Conservation (phyloP, 2,888 invertebrate species). For the Apeira syringaria region DNA sequence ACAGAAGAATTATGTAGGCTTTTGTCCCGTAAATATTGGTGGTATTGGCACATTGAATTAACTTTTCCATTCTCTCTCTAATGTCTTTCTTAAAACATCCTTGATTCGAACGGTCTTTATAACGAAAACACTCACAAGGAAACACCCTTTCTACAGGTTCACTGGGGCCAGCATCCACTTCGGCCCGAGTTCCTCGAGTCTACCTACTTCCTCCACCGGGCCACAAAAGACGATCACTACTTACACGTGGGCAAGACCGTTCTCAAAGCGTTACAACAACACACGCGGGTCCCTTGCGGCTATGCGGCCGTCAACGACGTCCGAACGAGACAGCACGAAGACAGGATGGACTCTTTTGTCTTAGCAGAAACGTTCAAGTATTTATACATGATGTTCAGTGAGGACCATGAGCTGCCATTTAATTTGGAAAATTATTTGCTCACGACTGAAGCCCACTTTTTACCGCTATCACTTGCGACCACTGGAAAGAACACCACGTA, state of each 20-base stretch:
- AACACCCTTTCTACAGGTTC: conserved; percentile 86
- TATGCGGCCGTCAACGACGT: conserved; percentile 99
- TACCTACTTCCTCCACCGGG: conserved; percentile 97
- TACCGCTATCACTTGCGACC: conserved; percentile 93
- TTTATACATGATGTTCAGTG: conserved; percentile 95
- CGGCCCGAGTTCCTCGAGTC: conserved; percentile 99
- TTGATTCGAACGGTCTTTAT: too few relatives aligned
- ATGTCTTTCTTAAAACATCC: too few relatives aligned
- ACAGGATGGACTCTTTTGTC: conserved; percentile 99
- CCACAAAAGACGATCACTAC: conserved; percentile 98
- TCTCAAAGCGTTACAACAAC: conserved; percentile 93
- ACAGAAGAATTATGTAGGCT: too few relatives aligned
- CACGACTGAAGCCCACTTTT: conserved; percentile 97
- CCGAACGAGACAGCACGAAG: conserved; percentile 94
- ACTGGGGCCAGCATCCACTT: conserved; percentile 99
- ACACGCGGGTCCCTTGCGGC: conserved; percentile 97
- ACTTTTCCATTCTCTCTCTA: too few relatives aligned
- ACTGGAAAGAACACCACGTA: conserved; percentile 79
- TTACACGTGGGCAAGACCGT: conserved; percentile 94
- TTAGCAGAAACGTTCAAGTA: conserved; percentile 99
- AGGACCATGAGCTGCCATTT: conserved; percentile 91
- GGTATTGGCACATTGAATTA: too few relatives aligned
- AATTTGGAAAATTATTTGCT: conserved; percentile 94
- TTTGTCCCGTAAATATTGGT: too few relatives aligned
- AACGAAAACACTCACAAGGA: too few relatives aligned